Conservation (phyloP, 2,797 vertebrate species). For the Gymnopithys bicolor region DNA sequence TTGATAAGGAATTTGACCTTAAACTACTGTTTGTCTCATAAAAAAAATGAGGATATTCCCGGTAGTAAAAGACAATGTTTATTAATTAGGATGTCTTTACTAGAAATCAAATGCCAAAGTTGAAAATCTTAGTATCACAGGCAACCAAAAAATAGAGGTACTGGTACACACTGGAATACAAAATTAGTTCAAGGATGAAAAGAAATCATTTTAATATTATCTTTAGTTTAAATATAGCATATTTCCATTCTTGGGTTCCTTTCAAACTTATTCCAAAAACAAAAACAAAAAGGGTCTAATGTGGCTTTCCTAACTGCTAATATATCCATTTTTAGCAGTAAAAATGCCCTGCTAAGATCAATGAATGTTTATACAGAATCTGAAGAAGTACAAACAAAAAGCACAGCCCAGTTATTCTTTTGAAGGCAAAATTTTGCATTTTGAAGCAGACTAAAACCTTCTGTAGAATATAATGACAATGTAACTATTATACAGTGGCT, state of each 20-base stretch:
- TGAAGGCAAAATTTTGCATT: neutral
- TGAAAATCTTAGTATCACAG: neutral
- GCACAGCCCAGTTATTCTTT: neutral
- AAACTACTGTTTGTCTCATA: neutral
- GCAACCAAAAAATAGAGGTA: neutral
- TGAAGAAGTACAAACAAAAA: conserved; percentile 6
- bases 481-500: neutral
- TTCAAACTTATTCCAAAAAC: neutral
- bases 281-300: neutral
- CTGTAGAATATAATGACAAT: neutral
- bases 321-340: neutral
- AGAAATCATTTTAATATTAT: neutral
- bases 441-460: neutral
- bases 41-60: neutral
- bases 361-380: neutral
- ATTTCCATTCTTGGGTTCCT: neutral
- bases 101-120: neutral
- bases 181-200: neutral
- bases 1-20: neutral
- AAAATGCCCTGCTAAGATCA: neutral
- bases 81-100: neutral
- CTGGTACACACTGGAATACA: neutral
- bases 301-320: neutral
- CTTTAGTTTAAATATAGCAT: neutral
- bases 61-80: neutral